Evolutionary conservation across 2,888 invertebrate genomes (phyloP).

Genomic region (Drosophila cracens): DNA sequence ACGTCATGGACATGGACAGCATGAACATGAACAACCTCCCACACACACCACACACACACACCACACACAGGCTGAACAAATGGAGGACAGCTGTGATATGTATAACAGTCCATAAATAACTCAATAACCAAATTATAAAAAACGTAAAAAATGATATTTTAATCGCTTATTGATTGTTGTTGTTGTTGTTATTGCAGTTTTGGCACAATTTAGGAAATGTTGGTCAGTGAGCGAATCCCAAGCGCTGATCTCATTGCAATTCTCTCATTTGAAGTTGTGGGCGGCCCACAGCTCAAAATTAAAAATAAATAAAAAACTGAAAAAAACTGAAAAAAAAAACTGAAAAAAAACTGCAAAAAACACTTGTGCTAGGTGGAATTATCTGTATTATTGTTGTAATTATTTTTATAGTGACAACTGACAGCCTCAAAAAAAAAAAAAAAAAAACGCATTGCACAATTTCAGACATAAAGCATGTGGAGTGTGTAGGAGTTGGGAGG

Average conservation of each 20-base stretch:
- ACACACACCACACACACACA: slow-evolving; percentile 35
- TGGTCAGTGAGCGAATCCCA: slow-evolving; percentile 36
- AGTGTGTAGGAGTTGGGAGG: not conserved
- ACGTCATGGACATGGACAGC: slow-evolving; percentile 67
- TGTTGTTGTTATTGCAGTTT: slow-evolving; percentile 25
- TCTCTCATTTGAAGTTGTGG: slow-evolving; percentile 48
- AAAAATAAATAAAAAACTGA: slow-evolving; percentile 6
- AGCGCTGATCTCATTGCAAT: slow-evolving; percentile 74
- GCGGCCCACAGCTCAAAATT: slow-evolving; percentile 21
- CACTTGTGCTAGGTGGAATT: slow-evolving; percentile 48
- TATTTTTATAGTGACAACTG: slow-evolving; percentile 51
- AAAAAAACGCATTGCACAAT: slow-evolving; percentile 50
- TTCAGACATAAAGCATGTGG: slow-evolving; percentile 36
- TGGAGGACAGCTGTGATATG: slow-evolving; percentile 48
- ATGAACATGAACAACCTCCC: slow-evolving; percentile 63
- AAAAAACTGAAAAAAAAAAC: not conserved
- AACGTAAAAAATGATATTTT: slow-evolving; percentile 37
- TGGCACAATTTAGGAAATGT: slow-evolving; percentile 39
- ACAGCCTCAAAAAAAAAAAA: slow-evolving; percentile 21
- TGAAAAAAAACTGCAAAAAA: slow-evolving; percentile 1
- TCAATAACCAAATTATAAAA: slow-evolving; percentile 6
- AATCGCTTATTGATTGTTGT: slow-evolving; percentile 18
- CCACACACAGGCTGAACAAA: slow-evolving; percentile 7
- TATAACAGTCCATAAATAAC: slow-evolving; percentile 71
- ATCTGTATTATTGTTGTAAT: slow-evolving; percentile 19